Percentiles rank a stretch among this genome's conserved stretches.
Evolutionary conservation across 2,888 invertebrate genomes (phyloP).

Genomic region (Rhamnusium bicolor): DNA sequence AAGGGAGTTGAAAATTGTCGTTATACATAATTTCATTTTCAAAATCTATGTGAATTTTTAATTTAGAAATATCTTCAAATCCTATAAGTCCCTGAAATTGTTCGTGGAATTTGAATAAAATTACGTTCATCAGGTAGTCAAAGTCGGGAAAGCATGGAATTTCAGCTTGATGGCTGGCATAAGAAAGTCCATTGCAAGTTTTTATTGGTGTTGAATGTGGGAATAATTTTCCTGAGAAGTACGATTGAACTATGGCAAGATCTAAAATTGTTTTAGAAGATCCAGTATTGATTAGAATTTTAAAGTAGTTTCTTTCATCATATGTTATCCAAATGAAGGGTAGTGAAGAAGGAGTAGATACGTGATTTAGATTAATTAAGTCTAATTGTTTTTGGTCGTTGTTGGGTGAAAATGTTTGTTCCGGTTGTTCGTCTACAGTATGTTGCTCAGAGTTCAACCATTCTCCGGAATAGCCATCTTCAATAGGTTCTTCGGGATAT

Average conservation of each 20-base stretch:
- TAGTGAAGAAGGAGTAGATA: conserved; percentile 21
- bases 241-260: conserved; percentile 11
- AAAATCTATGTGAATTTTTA: conserved; percentile 21
- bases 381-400: conserved; percentile 1
- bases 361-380: conserved; percentile 16
- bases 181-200: conserved; percentile 21
- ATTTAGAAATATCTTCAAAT: conserved; percentile 14
- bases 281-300: conserved; percentile 19
- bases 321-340: conserved; percentile 8
- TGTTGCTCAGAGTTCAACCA: conserved; percentile 3
- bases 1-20: conserved; percentile 8
- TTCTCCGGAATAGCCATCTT: neutral
- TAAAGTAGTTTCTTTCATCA: conserved; percentile 21
- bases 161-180: conserved; percentile 11
- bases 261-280: conserved; percentile 25
- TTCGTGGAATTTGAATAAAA: conserved; percentile 23
- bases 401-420: neutral
- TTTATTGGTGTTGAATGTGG: conserved; percentile 15
- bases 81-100: conserved; percentile 17
- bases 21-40: conserved; percentile 24
- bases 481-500: neutral
- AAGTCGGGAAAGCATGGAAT: conserved; percentile 22
- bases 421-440: conserved; percentile 1
- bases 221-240: conserved; percentile 7
- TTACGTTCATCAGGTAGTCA: conserved; percentile 7